phyloP scores from a whole-genome alignment of 2,888 invertebrate species.

The Thera obeliscata region DNA sequence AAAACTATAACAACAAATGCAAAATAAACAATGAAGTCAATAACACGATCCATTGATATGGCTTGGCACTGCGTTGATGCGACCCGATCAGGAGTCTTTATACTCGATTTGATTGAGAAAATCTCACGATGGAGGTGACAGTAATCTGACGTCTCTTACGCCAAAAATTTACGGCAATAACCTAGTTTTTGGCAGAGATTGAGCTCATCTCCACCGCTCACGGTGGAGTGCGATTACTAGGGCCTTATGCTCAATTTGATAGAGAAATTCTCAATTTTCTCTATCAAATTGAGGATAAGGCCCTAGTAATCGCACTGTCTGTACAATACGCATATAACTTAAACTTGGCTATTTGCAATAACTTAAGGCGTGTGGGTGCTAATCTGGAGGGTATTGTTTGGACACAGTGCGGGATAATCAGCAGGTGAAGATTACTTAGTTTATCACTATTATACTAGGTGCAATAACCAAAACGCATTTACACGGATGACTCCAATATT shows the following conservation, averaged over 20 bases:
- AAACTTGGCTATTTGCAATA: slow-evolving; percentile 33
- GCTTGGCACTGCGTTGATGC: background rate
- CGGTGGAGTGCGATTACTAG: slow-evolving; percentile 39
- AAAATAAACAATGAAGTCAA: too few relatives aligned
- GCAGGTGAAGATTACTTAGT: background rate
- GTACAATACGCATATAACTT: slow-evolving; percentile 41
- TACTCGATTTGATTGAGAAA: slow-evolving; percentile 6
- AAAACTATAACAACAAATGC: too few relatives aligned
- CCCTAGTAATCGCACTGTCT: slow-evolving; percentile 13
- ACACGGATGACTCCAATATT: too few relatives aligned
- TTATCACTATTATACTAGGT: too few relatives aligned
- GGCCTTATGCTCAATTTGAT: too few relatives aligned
- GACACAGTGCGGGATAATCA: slow-evolving; percentile 22
- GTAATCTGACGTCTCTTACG: background rate
- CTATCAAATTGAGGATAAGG: slow-evolving; percentile 3
- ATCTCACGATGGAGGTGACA: too few relatives aligned
- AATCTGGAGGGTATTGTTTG: slow-evolving; percentile 40
- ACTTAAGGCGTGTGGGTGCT: slow-evolving; percentile 38
- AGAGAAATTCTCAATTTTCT: too few relatives aligned
- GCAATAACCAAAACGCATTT: too few relatives aligned
- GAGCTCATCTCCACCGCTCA: too few relatives aligned
- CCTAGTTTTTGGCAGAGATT: too few relatives aligned
- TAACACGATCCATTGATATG: too few relatives aligned
- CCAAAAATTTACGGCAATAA: too few relatives aligned
- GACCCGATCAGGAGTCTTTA: slow-evolving; percentile 6